Percentiles rank a stretch among this genome's conserved stretches.
phyloP scores from a whole-genome alignment of 2,113 vertebrate genomes.

The Pampusana beccarii region DNA sequence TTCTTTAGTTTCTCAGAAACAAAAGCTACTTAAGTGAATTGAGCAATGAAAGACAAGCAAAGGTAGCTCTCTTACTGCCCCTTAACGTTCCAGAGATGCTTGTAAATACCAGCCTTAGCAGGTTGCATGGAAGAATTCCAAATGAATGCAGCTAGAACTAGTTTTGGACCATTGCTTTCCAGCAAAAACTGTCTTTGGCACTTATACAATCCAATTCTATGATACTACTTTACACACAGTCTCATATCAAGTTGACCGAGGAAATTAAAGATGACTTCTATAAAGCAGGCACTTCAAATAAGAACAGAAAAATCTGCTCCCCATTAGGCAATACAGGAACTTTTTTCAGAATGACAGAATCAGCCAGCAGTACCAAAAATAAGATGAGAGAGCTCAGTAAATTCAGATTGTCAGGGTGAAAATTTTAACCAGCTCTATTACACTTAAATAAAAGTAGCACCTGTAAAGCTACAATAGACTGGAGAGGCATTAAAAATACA shows the following conservation, averaged over 20 bases:
- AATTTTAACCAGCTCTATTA: neutral
- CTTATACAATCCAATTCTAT: neutral
- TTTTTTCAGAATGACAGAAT: neutral
- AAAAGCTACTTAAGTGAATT: neutral
- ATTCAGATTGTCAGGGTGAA: neutral
- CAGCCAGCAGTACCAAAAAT: neutral
- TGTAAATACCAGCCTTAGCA: neutral
- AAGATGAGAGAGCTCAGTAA: neutral
- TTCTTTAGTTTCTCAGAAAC: constrained; percentile 40
- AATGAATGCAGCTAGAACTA: constrained; percentile 26
- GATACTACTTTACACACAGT: constrained; percentile 27
- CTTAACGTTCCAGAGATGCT: neutral
- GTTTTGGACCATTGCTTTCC: constrained; percentile 9
- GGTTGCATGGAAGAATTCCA: neutral
- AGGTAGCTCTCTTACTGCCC: neutral
- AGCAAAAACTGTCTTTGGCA: constrained; percentile 15
- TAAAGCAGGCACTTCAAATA: constrained; percentile 13
- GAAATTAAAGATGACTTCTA: neutral
- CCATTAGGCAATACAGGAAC: neutral
- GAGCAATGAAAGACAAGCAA: neutral
- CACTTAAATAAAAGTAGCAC: neutral
- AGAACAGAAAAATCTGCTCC: neutral
- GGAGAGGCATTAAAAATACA: neutral
- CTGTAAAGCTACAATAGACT: neutral
- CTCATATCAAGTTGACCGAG: neutral